Percentiles rank a stretch among this genome's conserved stretches.
Evolutionary conservation across 1,140 invertebrate species (phyloP).

Genomic region (Zaprionus vittiger): DNA sequence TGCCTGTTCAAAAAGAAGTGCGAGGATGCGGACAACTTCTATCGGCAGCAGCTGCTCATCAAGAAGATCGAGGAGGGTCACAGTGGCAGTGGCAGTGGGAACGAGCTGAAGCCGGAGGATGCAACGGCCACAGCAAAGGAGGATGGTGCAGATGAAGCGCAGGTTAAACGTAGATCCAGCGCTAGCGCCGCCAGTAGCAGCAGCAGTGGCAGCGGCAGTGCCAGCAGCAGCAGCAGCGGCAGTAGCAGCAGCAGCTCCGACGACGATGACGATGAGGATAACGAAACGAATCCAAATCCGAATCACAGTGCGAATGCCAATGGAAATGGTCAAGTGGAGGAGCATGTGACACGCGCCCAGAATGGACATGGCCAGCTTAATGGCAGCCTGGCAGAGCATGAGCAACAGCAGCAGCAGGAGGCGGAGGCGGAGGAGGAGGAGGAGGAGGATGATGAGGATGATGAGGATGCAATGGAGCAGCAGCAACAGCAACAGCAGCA

Average conservation of each 20-base stretch:
- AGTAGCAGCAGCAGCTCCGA: conserved; percentile 64
- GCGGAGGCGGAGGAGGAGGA: not conserved
- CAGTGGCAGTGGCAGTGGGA: not conserved
- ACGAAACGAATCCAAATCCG: conserved; percentile 20
- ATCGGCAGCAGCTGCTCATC: conserved; percentile 76
- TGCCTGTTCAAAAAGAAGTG: conserved; percentile 81
- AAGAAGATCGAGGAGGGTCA: conserved; percentile 71
- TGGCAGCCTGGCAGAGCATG: not conserved
- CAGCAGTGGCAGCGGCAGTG: conserved; percentile 48
- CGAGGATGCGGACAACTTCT: conserved; percentile 81
- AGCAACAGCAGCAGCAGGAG: not conserved
- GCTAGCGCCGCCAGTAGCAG: conserved; percentile 40
- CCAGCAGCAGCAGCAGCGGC: conserved; percentile 57
- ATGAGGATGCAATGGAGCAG: conserved; percentile 10
- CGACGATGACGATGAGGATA: conserved; percentile 52
- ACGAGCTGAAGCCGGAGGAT: not conserved
- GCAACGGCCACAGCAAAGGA: not conserved
- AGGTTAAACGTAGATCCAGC: conserved; percentile 47
- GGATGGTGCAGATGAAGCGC: conserved; percentile 27
- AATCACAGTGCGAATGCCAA: not conserved
- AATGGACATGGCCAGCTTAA: not conserved
- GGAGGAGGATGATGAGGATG: not conserved
- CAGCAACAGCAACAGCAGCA: conserved; percentile 49
- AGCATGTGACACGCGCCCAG: not conserved
- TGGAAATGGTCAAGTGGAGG: not conserved